Percentiles rank a stretch among this genome's conserved stretches.
Evolutionary conservation across 1,140 invertebrate species (phyloP).

Genomic region (Trissolcus basalis): DNA sequence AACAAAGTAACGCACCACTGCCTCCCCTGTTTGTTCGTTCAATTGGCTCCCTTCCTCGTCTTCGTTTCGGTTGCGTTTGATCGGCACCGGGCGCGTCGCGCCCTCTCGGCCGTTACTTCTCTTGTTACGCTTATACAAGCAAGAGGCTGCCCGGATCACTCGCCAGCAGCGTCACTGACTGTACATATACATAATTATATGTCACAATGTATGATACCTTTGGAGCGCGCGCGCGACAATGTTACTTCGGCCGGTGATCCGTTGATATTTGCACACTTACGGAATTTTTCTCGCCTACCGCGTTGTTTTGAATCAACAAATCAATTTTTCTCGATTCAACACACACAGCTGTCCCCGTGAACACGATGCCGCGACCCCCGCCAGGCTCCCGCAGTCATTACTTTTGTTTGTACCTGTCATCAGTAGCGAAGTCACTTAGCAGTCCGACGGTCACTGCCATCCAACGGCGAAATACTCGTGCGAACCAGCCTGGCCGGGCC

Average conservation of each 20-base stretch:
- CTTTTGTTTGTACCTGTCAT: too few relatives aligned
- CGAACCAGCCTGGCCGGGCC: constrained; percentile 13
- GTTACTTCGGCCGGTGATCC: constrained; percentile 23
- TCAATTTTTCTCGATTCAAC: too few relatives aligned
- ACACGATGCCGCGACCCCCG: too few relatives aligned
- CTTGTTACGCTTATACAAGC: constrained; percentile 57
- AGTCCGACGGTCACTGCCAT: not conserved
- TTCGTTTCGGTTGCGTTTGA: constrained; percentile 32
- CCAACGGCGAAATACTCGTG: not conserved
- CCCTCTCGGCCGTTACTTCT: constrained; percentile 43
- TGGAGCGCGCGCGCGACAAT: constrained; percentile 8
- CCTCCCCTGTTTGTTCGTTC: constrained; percentile 63
- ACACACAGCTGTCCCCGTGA: too few relatives aligned
- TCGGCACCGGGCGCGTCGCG: constrained; percentile 35
- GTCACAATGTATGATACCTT: not conserved
- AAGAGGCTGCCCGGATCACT: constrained; percentile 41
- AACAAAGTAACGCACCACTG: constrained; percentile 73
- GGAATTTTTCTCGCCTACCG: constrained; percentile 22
- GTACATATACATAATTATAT: constrained; percentile 4
- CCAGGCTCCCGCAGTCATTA: too few relatives aligned
- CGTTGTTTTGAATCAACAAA: constrained; percentile 21
- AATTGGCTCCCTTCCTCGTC: constrained; percentile 18
- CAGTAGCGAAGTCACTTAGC: too few relatives aligned
- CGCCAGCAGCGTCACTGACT: constrained; percentile 17
- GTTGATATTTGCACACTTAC: constrained; percentile 36